Evolutionary conservation across 2,888 invertebrate genomes (phyloP).

Genomic region (Temnothorax ravouxi): DNA sequence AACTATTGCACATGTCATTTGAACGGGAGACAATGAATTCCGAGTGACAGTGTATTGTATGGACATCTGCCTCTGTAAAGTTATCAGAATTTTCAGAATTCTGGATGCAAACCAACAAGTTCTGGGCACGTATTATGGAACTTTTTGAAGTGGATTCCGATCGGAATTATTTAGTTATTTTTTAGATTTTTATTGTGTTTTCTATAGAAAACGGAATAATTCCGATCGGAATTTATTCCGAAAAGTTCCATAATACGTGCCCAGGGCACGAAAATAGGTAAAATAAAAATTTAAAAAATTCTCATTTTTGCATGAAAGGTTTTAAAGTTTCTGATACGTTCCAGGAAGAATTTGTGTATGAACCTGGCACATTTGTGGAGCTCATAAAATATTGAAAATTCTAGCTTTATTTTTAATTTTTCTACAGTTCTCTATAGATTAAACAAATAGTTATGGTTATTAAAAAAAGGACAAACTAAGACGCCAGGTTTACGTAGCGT

Average conservation of each 20-base stretch:
- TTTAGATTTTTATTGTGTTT: too few relatives aligned
- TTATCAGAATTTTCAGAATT: constrained; percentile 3
- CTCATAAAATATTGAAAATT: background rate
- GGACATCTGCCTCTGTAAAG: constrained; percentile 5
- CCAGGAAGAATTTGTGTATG: background rate
- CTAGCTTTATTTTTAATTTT: background rate
- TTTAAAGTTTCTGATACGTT: background rate
- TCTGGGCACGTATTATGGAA: background rate
- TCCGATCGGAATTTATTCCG: too few relatives aligned
- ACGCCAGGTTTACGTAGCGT: too few relatives aligned
- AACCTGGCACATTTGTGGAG: background rate
- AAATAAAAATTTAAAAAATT: background rate
- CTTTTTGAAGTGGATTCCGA: too few relatives aligned
- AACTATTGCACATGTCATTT: constrained; percentile 29
- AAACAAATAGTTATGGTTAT: too few relatives aligned
- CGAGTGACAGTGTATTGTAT: constrained; percentile 11
- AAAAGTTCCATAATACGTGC: too few relatives aligned
- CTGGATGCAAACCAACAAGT: background rate
- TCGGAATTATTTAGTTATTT: too few relatives aligned
- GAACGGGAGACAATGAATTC: constrained; percentile 17
- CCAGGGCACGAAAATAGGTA: background rate
- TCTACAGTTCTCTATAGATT: background rate
- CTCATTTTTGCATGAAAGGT: background rate
- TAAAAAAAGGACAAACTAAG: too few relatives aligned
- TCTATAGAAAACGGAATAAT: too few relatives aligned